phyloP scores from a whole-genome alignment of 1,140 invertebrate species.

The Brachionus plicatilis region DNA sequence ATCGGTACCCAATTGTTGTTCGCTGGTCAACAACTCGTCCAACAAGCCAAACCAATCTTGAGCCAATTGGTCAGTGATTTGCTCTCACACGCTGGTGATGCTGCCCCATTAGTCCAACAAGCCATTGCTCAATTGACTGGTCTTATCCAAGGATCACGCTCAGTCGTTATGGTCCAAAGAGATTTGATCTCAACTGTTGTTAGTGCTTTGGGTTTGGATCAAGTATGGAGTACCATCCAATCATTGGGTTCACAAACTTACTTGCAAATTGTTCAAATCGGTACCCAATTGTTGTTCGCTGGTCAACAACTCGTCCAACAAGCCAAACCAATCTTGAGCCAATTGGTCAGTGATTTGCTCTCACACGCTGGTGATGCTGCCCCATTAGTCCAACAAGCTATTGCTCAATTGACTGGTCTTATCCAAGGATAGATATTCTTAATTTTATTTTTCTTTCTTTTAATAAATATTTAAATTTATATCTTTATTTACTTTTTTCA shows the following conservation, averaged over 20 bases:
- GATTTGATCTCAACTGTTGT: too few relatives aligned
- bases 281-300: background rate
- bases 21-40: slow-evolving; percentile 2
- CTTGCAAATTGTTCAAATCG: too few relatives aligned
- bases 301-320: background rate
- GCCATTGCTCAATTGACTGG: background rate
- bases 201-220: too few relatives aligned
- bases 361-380: background rate
- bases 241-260: too few relatives aligned
- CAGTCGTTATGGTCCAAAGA: too few relatives aligned
- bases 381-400: background rate
- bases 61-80: slow-evolving; percentile 4
- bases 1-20: slow-evolving; percentile 19
- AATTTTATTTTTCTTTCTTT: too few relatives aligned
- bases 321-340: background rate
- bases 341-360: background rate
- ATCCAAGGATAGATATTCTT: background rate
- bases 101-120: background rate
- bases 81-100: slow-evolving; percentile 3
- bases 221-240: too few relatives aligned
- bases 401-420: background rate
- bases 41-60: background rate
- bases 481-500: too few relatives aligned
- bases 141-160: background rate
- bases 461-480: too few relatives aligned